Base-by-base conservation (phyloP, 2,888 invertebrate genomes). In the Hemistola chrysoprasaria region DNA sequence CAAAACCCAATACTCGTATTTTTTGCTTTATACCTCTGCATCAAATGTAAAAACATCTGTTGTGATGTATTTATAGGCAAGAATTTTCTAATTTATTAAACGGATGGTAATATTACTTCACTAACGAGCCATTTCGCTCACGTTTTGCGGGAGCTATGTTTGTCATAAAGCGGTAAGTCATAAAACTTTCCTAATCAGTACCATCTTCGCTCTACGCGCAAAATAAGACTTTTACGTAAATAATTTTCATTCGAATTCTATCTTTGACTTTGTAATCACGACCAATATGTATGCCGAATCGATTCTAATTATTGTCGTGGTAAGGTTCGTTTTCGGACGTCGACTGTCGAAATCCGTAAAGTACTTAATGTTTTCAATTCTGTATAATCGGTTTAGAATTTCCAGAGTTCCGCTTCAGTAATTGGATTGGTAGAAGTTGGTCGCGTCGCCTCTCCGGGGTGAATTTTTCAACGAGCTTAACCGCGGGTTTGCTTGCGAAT, bases 301-400 rank as follows among this genome's bases (percentile, higher is more conserved):
- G 53, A 65, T 58, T 65, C 71, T 63, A 64, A 68, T 51, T 25
- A 21, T 50, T 38, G 38, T 43, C 40, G 58, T 36, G 55, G 68
- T 79, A 84, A 73, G 73, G 82, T 70, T 62, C 65, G 60, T 61
- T 76, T 68, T 80, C 48, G 65, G 51, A 21, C 33, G 44, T 47
- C 58, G 62, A 36, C 50, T 58, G 51, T 50, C 56, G 56, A 72
- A 81, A 81, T 82, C 75, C 77, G 72, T 78, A 70, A 77, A 82
- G 84, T 87, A 82, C 86, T 85, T 87, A 86, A 86, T 86, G 86
- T 86, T 86, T 87, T 87, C 86, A 86, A 87, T 87, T 87, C 82
- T 73, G 83, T 81, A 84, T 87, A 87, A 87, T 87, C 87, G 87
- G 86, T 87, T 87, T 87, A 87, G 86, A 84, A 87, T 87, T 87